phyloP scores from a whole-genome alignment of 1,140 invertebrate genomes.

The fruit fly (Drosophila melanogaster) region Release_6_plus_ISO1_MT NT_037436.4:250001-250500 shows the following conservation, averaged over 20 bases:
- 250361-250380: conserved; percentile 32
- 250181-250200: too few species aligned
- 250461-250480: conserved; percentile 31
- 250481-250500: conserved; percentile 40
- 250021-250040: not conserved
- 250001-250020: not conserved
- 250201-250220: too few species aligned
- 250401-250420: conserved; percentile 22
- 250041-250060: not conserved
- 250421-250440: conserved; percentile 26
- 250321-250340: conserved; percentile 48
- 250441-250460: conserved; percentile 57
- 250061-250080: not conserved
- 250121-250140: too few species aligned
- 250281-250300: conserved; percentile 61
- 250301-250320: conserved; percentile 58
- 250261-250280: conserved; percentile 53
- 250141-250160: too few species aligned
- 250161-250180: too few species aligned
- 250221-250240: conserved; percentile 61
- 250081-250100: not conserved
- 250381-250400: conserved; percentile 22
- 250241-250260: conserved; percentile 68
- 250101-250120: not conserved
- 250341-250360: conserved; percentile 61